Evolutionary conservation across 2,113 vertebrate genomes (phyloP), one percentile per base, ranked within the genome.

Genomic region (Callaeas wilsoni): DNA sequence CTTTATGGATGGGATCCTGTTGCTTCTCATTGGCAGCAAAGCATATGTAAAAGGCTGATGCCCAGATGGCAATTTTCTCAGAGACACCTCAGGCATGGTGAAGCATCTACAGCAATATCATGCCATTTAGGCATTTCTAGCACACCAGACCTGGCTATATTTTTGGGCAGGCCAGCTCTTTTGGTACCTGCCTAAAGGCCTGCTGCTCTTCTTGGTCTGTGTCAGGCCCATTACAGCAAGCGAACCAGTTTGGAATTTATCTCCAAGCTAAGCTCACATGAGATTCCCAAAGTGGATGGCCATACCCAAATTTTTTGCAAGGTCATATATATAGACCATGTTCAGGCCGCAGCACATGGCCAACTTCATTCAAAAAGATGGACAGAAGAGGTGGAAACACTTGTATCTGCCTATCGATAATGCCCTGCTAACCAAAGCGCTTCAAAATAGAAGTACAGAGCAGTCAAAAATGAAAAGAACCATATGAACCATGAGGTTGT

Each of bases 171-270:
- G 3, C 8, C 53, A 84, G 19, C 26, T 86, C 50, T 77, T 91
- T 13, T 29, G 35, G 18, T 26, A 57, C 21, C 44, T 82, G 39
- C 35, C 23, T 91, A 29, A 74, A 81, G 29, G 26, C 30, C 37
- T 35, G 44, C 22, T 86, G 37, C 16, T 62, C 29, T 39, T 77
- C 59, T 73, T 78, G 55, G 8, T 81, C 87, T 55, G 35, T 16
- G 57, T 47, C 64, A 71, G 73, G 44, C 63, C 5, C 2, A 0
- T 19, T 32, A 63, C 0, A 0, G 35, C 33, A 81, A 74, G 23
- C 25, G 64, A 90, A 19, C 7, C 22, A 70, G 29, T 26, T 13
- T 55, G 64, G 64, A 56, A 57, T 27, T 81, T 32, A 25, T 1
- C 69, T 75, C 60, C 3, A 1, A 67, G 35, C 18, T 73, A 89